Evolutionary conservation across 2,797 vertebrate genomes (phyloP).

Genomic region (Peromyscus nudipes): DNA sequence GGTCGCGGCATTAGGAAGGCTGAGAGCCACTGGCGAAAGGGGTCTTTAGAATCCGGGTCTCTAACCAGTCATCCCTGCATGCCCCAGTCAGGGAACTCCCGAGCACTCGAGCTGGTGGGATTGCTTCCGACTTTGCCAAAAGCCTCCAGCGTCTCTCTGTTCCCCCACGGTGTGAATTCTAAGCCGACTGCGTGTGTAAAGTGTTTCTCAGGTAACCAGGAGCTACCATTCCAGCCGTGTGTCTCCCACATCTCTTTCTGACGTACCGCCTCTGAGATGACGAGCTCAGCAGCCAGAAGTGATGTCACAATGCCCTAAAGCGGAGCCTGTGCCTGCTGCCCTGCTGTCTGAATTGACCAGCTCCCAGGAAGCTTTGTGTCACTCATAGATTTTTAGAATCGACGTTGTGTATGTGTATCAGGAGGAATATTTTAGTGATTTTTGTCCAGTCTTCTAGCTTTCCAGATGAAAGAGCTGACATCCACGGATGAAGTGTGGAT

Average conservation of each 20-base stretch:
- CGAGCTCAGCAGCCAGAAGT: fast-evolving
- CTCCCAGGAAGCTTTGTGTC: too few relatives aligned
- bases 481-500: not conserved
- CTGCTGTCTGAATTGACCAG: fast-evolving
- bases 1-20: not conserved
- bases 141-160: not conserved
- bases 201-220: not conserved
- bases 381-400: not conserved
- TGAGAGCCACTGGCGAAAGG: not conserved
- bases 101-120: not conserved
- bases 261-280: not conserved
- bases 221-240: fast-evolving
- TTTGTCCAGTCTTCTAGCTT: not conserved
- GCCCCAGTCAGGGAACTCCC: too few relatives aligned
- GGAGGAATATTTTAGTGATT: not conserved
- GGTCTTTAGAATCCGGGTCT: not conserved
- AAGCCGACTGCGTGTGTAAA: not conserved
- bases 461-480: not conserved
- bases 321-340: fast-evolving
- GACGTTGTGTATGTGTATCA: not conserved
- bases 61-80: not conserved
- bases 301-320: fast-evolving
- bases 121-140: not conserved
- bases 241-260: not conserved
- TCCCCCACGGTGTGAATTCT: not conserved